Evolutionary conservation across 1,140 invertebrate genomes (phyloP).

Genomic region (Drosophila elegans): DNA sequence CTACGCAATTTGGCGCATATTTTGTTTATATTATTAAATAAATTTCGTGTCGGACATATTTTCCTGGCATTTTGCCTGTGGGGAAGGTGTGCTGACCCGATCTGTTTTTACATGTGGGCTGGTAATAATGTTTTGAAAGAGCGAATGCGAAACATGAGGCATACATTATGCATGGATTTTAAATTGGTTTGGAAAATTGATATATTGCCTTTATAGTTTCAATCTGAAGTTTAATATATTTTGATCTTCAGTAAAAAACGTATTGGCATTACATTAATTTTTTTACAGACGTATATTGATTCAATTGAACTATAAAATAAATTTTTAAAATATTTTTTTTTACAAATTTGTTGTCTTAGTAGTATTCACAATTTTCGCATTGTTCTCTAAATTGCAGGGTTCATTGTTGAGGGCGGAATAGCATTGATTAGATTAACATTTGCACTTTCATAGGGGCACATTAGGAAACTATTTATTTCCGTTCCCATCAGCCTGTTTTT

Average conservation of each 20-base stretch:
- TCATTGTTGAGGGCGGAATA: conserved; percentile 3
- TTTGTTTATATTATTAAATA: conserved; percentile 82
- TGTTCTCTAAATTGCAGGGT: background rate
- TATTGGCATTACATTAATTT: background rate
- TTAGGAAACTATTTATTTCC: conserved; percentile 23
- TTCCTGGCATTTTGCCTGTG: conserved; percentile 15
- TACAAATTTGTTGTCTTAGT: too few species aligned
- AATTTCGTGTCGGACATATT: conserved; percentile 70
- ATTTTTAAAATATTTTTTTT: too few species aligned
- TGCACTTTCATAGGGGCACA: conserved; percentile 61
- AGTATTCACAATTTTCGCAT: background rate
- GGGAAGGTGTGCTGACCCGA: conserved; percentile 44
- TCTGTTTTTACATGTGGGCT: conserved; percentile 30
- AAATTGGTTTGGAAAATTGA: conserved; percentile 25
- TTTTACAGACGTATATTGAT: too few species aligned
- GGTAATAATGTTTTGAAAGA: conserved; percentile 44
- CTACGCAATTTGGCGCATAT: conserved; percentile 82
- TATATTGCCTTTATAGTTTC: conserved; percentile 17
- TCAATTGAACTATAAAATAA: too few species aligned
- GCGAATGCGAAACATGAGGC: conserved; percentile 34
- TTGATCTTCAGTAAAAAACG: conserved; percentile 20
- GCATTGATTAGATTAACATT: conserved; percentile 75
- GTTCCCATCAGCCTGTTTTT: conserved; percentile 8
- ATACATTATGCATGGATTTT: conserved; percentile 23
- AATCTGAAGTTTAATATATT: conserved; percentile 17